Conservation (phyloP, 2,113 vertebrate genomes). For the Lepidothrix coronata region DNA sequence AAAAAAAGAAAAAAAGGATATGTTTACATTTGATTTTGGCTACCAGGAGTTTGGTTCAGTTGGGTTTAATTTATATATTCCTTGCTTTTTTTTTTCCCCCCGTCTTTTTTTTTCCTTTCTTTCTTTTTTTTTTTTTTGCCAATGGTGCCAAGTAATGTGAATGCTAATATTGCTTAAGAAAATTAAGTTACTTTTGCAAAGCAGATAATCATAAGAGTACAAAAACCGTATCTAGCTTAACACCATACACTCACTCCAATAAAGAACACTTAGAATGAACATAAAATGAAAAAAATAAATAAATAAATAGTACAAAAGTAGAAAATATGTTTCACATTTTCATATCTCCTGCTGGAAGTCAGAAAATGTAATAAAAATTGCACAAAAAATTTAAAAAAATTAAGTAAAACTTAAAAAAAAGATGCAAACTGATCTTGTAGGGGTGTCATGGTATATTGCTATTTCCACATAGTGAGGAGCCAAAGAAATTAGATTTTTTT, state of each 20-base stretch:
- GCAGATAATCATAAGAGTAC: conserved; percentile 91
- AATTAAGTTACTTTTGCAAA: conserved; percentile 93
- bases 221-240: conserved; percentile 82
- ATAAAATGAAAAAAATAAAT: conserved; percentile 65
- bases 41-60: conserved; percentile 89
- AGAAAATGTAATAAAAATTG: conserved; percentile 76
- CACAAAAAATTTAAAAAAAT: conserved; percentile 68
- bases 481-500: conserved; percentile 80
- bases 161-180: conserved; percentile 94
- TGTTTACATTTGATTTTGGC: conserved; percentile 95
- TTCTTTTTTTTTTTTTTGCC: conserved; percentile 83
- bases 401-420: conserved; percentile 64
- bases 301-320: conserved; percentile 72
- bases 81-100: conserved; percentile 11
- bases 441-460: conserved; percentile 77
- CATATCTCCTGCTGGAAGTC: conserved; percentile 81
- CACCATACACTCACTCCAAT: conserved; percentile 86
- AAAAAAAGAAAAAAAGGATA: conserved; percentile 78
- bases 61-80: conserved; percentile 69
- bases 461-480: conserved; percentile 81
- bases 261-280: conserved; percentile 79
- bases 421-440: conserved; percentile 76
- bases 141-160: conserved; percentile 99
- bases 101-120: conserved; percentile 54
- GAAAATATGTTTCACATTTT: conserved; percentile 76